Percentiles rank a stretch among this genome's conserved stretches.
Conservation (phyloP, 2,888 invertebrate species). For the Arge pagana region DNA sequence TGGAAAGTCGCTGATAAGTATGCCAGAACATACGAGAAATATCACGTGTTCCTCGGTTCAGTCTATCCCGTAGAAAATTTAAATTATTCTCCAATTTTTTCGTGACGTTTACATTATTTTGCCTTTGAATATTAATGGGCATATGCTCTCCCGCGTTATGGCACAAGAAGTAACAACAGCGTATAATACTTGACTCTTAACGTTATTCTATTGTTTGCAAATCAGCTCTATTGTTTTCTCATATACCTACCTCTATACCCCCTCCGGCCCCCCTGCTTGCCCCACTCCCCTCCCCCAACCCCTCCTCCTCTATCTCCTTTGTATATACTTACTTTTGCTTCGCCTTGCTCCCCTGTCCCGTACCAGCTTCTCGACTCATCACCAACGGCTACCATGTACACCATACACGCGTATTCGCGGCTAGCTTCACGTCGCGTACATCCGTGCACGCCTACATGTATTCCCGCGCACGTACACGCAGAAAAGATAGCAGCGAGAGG, state of each 20-base stretch:
- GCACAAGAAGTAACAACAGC: slow-evolving; percentile 57
- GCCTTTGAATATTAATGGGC: slow-evolving; percentile 60
- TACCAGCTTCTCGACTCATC: slow-evolving; percentile 18
- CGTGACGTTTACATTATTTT: slow-evolving; percentile 59
- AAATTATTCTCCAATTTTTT: slow-evolving; percentile 59
- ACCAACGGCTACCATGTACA: slow-evolving; percentile 17
- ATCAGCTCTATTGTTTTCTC: slow-evolving; percentile 60
- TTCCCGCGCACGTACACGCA: neutral
- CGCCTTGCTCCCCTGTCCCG: slow-evolving; percentile 19
- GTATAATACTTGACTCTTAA: slow-evolving; percentile 58
- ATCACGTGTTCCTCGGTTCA: neutral
- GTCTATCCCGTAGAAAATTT: slow-evolving; percentile 47
- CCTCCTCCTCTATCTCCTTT: slow-evolving; percentile 19
- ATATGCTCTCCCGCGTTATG: slow-evolving; percentile 57
- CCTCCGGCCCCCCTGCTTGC: slow-evolving; percentile 30
- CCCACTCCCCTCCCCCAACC: slow-evolving; percentile 27
- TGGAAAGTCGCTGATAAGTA: neutral
- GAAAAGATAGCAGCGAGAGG: neutral
- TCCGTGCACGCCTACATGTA: neutral
- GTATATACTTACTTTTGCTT: no score
- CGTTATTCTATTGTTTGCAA: slow-evolving; percentile 60
- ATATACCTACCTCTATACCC: slow-evolving; percentile 50
- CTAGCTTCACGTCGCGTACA: no score
- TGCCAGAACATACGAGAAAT: no score
- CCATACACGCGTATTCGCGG: slow-evolving; percentile 20